Percentiles rank a stretch among this genome's conserved stretches.
Conservation (phyloP, 1,140 invertebrate genomes). For the Apolygus lucorum region DNA sequence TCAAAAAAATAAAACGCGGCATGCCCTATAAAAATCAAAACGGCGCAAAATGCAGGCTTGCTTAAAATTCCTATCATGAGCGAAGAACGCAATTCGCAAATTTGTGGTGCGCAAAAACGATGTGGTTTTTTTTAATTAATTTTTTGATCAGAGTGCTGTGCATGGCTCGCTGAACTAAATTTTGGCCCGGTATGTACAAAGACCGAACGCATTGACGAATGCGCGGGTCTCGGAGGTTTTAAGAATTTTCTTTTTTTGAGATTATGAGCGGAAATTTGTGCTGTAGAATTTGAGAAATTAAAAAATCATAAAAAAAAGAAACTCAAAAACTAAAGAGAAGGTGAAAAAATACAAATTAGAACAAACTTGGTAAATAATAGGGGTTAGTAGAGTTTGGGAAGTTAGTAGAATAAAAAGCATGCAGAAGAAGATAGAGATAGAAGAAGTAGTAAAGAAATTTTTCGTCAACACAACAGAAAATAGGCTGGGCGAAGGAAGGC, state of each 20-base stretch:
- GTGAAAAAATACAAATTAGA: slow-evolving; percentile 13
- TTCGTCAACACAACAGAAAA: neutral
- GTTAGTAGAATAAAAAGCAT: slow-evolving; percentile 18
- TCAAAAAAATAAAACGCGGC: neutral
- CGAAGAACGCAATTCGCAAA: no score
- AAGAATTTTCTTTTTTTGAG: neutral
- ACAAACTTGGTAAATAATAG: slow-evolving; percentile 17
- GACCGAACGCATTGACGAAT: neutral
- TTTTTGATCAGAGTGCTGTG: neutral
- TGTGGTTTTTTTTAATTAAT: neutral
- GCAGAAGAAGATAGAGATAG: neutral
- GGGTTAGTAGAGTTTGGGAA: slow-evolving; percentile 22
- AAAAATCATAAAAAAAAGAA: neutral
- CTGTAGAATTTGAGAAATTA: neutral
- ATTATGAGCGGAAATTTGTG: neutral
- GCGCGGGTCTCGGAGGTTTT: neutral
- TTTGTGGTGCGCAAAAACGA: neutral
- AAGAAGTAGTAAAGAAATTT: no score
- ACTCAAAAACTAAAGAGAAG: slow-evolving; percentile 13
- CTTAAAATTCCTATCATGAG: neutral
- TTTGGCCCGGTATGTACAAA: neutral
- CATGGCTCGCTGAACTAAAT: slow-evolving; percentile 1
- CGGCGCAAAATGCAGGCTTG: neutral
- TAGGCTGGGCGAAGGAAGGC: slow-evolving; percentile 19
- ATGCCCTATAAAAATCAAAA: neutral